A percentile compares a stretch with the other conserved stretches of the same genome.
Conservation (phyloP, 2,888 invertebrate genomes). For the Gryllus longicercus region DNA sequence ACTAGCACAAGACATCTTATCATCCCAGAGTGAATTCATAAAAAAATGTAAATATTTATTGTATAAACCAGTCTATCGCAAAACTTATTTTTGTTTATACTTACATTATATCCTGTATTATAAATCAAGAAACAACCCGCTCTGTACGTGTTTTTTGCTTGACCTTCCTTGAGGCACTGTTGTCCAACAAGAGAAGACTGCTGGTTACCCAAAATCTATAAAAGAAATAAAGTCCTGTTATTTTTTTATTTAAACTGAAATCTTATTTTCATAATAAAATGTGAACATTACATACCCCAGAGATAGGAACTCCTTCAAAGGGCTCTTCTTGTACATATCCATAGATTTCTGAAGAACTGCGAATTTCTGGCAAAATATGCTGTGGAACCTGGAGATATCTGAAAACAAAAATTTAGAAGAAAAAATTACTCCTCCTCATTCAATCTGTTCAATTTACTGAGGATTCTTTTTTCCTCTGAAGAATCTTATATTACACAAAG, state of each 20-base stretch:
- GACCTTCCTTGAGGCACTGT: slow-evolving; percentile 79
- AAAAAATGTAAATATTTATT: no score
- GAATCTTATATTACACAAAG: no score
- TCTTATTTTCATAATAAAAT: not conserved
- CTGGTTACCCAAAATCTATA: slow-evolving; percentile 89
- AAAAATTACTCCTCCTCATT: not conserved
- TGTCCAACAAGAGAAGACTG: slow-evolving; percentile 92
- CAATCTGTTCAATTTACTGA: no score
- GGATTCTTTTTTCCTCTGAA: no score
- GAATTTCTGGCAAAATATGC: slow-evolving; percentile 74
- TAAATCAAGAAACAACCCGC: slow-evolving; percentile 93
- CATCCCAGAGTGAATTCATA: no score
- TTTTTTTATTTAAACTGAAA: not conserved
- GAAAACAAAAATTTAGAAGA: slow-evolving; percentile 30
- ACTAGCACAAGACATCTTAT: no score
- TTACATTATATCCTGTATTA: slow-evolving; percentile 80
- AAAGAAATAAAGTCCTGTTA: slow-evolving; percentile 25
- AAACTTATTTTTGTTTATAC: not conserved
- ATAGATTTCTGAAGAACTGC: slow-evolving; percentile 85
- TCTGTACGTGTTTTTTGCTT: slow-evolving; percentile 91
- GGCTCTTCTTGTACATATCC: slow-evolving; percentile 69
- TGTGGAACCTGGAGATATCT: slow-evolving; percentile 77
- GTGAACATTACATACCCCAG: slow-evolving; percentile 50
- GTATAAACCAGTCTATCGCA: not conserved
- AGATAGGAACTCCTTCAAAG: slow-evolving; percentile 65